phyloP scores from a whole-genome alignment of 2,888 invertebrate genomes.

The Aleiodes leptofemur region DNA sequence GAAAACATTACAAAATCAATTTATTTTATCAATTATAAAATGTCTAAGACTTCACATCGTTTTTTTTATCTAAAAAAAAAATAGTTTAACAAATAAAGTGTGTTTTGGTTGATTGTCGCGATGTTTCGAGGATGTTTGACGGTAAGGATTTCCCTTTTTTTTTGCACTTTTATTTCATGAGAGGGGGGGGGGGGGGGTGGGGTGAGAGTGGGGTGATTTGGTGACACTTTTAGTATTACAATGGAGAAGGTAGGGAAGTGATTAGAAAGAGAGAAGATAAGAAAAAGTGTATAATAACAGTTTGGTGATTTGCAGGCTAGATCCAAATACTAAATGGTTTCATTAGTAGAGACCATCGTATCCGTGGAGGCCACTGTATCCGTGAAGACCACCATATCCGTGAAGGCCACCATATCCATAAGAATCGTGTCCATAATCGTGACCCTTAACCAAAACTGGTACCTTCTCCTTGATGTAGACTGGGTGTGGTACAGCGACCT shows the following conservation, averaged over 20 bases:
- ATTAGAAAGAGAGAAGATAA: slow-evolving; percentile 17
- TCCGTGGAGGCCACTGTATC: slow-evolving; percentile 56
- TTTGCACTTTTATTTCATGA: slow-evolving; percentile 40
- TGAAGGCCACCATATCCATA: slow-evolving; percentile 46
- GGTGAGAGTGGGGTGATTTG: slow-evolving; percentile 46
- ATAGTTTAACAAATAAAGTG: slow-evolving; percentile 58
- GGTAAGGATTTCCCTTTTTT: slow-evolving; percentile 32
- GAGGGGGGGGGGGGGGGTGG: slow-evolving; percentile 31
- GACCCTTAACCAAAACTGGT: slow-evolving; percentile 68
- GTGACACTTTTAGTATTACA: slow-evolving; percentile 21
- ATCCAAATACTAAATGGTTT: slow-evolving; percentile 14
- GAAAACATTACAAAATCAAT: slow-evolving; percentile 69
- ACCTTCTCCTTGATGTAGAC: slow-evolving; percentile 76
- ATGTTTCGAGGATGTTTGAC: slow-evolving; percentile 30
- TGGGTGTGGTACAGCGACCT: slow-evolving; percentile 79
- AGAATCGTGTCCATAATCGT: slow-evolving; percentile 54
- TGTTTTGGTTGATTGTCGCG: slow-evolving; percentile 60
- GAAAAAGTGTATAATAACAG: slow-evolving; percentile 7
- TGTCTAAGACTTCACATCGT: slow-evolving; percentile 43
- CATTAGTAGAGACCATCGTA: slow-evolving; percentile 46
- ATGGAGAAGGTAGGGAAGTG: slow-evolving; percentile 2
- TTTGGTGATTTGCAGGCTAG: slow-evolving; percentile 39
- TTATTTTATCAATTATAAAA: slow-evolving; percentile 63
- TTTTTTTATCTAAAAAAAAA: slow-evolving; percentile 56
- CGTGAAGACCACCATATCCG: slow-evolving; percentile 56